Base-by-base conservation (phyloP, 2,888 invertebrate species). In the Plemyria rubiginata region DNA sequence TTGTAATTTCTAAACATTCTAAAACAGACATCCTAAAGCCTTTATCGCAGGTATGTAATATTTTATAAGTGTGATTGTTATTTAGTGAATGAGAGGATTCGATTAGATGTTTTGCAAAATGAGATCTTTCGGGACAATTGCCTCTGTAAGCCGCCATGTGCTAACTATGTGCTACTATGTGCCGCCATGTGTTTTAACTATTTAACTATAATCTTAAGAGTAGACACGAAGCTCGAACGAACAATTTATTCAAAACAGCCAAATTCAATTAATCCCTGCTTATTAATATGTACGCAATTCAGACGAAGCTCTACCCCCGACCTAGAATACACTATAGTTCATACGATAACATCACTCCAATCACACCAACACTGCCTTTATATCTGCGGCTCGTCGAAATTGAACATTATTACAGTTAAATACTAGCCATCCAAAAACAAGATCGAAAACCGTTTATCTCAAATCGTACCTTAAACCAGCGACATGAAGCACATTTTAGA, bases 201-300 rank as follows among this genome's bases (percentile, higher is more conserved):
- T n/a, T n/a, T n/a, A n/a, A n/a, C n/a, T n/a, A n/a, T n/a, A 22
- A 22, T 22, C 22, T 2, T 5, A 7, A 32, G 32, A 32, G 32
- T 5, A n/a, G 12, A n/a, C 28, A 50, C 11, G n/a, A 29, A n/a
- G 13, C 11, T 36, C 36, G 11, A n/a, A 6, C 16, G 36, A 16
- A 38, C 12, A 55, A n/a, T 46, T 22, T 48, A 46, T 48, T 52
- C 28, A 13, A n/a, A 48, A 51, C 51, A 38, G 16, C 40, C 41
- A 52, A 59, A 61, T 62, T 43, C 15, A 57, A 57, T 62, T 57
- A 45, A 45, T 29, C 13, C 36, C 41, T 38, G 46, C 50, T 62
- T 51, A 62, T 58, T 13, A 58, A 58, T 50, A 58, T 57, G 57
- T 38, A 48, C 46, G 52, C 53, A 54, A 15, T 9, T 29, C 53